Base-by-base conservation (phyloP, 2,888 invertebrate species). In the Bedellia somnulentella region DNA sequence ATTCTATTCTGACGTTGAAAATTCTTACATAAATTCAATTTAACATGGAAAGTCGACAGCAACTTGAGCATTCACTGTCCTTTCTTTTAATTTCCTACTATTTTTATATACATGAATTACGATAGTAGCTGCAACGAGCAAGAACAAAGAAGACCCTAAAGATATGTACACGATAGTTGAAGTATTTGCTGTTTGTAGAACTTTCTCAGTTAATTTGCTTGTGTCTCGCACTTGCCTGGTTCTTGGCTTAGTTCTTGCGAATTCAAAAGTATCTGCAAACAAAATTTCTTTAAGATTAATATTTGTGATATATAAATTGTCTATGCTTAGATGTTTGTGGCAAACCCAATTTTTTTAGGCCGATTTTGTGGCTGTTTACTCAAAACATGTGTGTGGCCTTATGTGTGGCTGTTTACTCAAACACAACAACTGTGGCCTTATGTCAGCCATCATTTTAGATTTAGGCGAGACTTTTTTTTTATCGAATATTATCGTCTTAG, bases 241-340 rank as follows among this genome's bases (percentile, higher is more conserved):
- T 27, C 56, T 55, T 2, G 71, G 62, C 31, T 57, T 47, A 2
- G 63, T 67, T 34, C 60, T 50, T 6, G 57, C 45, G 27, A 56
- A 70, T 33, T 71, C 67, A 34, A 70, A 63, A 31, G 53, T 52
- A 46, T 64, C 78, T 76, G 60, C 26, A 59, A 66, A 32, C 21
- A n/a, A 14, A 22, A 4, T 11, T 4, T 27, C 9, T 5, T 9
- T 12, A 24, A 5, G 5, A 23, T 11, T 10, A 24, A 24, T 23
- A 15, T 23, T 29, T n/a, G 13, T 22, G 8, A 15, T 24, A 24
- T 13, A 31, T 14, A n/a, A n/a, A n/a, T n/a, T n/a, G n/a, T n/a
- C n/a, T n/a, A n/a, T n/a, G n/a, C n/a, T n/a, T n/a, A n/a, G n/a
- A n/a, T n/a, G n/a, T n/a, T n/a, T n/a, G n/a, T n/a, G n/a, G n/a